Percentiles rank a stretch among this genome's conserved stretches.
Conservation (phyloP, 2,797 vertebrate species). For the Myripristis jacobus region DNA sequence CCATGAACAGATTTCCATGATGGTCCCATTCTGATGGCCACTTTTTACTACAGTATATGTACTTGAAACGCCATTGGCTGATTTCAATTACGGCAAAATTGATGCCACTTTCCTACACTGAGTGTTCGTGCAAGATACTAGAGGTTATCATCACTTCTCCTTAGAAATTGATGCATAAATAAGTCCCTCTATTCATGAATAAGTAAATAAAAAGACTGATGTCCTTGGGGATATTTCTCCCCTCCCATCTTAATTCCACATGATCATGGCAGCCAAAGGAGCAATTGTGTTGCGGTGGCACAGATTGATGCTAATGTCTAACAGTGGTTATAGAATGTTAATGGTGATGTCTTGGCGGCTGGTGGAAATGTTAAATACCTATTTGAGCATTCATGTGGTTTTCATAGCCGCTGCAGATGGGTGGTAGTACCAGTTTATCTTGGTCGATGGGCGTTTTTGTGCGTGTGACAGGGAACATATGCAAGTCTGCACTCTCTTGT, state of each 20-base stretch:
- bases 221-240: constrained; percentile 52
- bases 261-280: constrained; percentile 28
- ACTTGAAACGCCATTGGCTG: constrained; percentile 8
- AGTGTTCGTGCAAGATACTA: constrained; percentile 10
- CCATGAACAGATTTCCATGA: constrained; percentile 52
- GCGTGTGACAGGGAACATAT: background rate
- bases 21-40: constrained; percentile 20
- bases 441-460: constrained; percentile 27
- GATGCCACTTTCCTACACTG: constrained; percentile 15
- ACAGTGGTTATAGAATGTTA: constrained; percentile 51
- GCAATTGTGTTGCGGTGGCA: constrained; percentile 3
- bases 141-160: constrained; percentile 30
- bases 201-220: constrained; percentile 42
- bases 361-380: constrained; percentile 55
- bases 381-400: constrained; percentile 36
- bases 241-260: constrained; percentile 24
- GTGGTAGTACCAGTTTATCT: constrained; percentile 31
- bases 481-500: background rate
- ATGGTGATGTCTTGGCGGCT: constrained; percentile 52
- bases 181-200: constrained; percentile 46
- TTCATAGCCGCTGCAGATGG: constrained; percentile 35
- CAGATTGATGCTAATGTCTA: constrained; percentile 60
- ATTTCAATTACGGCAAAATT: constrained; percentile 46
- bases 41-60: constrained; percentile 17
- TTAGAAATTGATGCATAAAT: constrained; percentile 41